These are phyloP conservation scores for Emydocephalus ijimae DNA, from an alignment of 2,113 vertebrate species.

Conservation along the genomic window DNA sequence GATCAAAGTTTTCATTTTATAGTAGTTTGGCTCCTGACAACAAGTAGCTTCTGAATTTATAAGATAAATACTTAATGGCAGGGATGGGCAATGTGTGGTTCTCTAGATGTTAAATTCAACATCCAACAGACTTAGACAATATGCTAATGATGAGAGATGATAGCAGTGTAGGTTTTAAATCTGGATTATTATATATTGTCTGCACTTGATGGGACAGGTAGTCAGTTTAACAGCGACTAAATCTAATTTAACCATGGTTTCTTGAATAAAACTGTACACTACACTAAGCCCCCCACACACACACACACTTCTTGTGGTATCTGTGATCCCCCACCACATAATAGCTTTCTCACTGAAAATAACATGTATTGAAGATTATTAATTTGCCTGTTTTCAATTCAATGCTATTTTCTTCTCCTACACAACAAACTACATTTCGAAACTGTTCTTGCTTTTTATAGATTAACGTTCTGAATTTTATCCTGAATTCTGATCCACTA, in stretches of 20 bases:
- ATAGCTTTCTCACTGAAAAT: neutral
- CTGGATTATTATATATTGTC: neutral
- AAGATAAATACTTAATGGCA: neutral
- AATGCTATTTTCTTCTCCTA: neutral
- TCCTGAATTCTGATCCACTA: neutral
- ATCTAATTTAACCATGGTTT: neutral
- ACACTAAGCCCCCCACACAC: neutral
- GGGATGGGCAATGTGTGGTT: neutral
- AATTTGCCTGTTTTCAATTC: neutral
- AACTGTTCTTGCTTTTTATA: neutral
- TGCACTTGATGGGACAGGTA: neutral
- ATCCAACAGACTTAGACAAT: neutral
- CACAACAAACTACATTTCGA: neutral
- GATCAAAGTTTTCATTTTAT: neutral
- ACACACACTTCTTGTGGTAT: neutral
- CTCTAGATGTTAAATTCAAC: neutral
- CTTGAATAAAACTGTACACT: neutral
- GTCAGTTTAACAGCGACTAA: neutral
- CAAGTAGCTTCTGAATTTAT: neutral
- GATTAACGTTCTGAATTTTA: neutral
- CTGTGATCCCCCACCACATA: neutral
- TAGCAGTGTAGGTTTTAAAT: neutral
- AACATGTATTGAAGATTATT: neutral
- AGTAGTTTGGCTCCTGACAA: neutral
- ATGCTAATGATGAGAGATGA: neutral